phyloP scores from a whole-genome alignment of 2,113 vertebrate species.

The Agapornis roseicollis region DNA sequence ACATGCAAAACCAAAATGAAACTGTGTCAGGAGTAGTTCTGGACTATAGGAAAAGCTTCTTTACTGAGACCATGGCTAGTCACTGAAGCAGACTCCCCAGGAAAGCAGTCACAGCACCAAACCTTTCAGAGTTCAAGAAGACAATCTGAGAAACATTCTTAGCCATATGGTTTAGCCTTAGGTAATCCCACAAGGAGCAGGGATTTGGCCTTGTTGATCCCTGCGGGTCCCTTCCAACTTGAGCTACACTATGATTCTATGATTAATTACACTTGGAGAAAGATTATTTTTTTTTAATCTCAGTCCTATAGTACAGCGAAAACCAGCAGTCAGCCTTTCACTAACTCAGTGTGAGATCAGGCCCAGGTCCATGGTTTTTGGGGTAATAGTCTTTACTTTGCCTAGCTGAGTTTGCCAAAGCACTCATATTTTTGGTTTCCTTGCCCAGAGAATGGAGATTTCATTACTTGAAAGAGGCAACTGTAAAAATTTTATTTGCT shows the following conservation, averaged over 20 bases:
- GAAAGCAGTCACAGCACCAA: not conserved
- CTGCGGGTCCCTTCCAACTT: not conserved
- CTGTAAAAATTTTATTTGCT: not conserved
- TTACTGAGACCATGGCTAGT: not conserved
- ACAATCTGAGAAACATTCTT: not conserved
- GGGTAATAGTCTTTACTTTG: not conserved
- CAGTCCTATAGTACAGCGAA: not conserved
- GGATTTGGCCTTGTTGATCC: not conserved
- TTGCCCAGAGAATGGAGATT: not conserved
- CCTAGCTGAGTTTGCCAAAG: not conserved
- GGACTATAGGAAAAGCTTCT: not conserved
- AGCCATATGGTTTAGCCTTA: not conserved
- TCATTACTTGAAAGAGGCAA: not conserved
- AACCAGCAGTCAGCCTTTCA: not conserved
- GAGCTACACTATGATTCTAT: not conserved
- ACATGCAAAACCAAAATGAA: not conserved
- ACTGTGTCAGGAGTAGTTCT: not conserved
- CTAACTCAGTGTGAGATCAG: not conserved
- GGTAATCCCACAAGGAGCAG: not conserved
- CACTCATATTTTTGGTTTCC: not conserved
- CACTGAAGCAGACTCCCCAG: not conserved
- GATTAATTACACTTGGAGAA: constrained; percentile 40
- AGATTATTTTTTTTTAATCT: constrained; percentile 20
- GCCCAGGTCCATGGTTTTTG: not conserved
- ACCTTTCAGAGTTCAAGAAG: not conserved